Base-by-base conservation (phyloP, 2,888 invertebrate genomes). In the Machimus rusticus region DNA sequence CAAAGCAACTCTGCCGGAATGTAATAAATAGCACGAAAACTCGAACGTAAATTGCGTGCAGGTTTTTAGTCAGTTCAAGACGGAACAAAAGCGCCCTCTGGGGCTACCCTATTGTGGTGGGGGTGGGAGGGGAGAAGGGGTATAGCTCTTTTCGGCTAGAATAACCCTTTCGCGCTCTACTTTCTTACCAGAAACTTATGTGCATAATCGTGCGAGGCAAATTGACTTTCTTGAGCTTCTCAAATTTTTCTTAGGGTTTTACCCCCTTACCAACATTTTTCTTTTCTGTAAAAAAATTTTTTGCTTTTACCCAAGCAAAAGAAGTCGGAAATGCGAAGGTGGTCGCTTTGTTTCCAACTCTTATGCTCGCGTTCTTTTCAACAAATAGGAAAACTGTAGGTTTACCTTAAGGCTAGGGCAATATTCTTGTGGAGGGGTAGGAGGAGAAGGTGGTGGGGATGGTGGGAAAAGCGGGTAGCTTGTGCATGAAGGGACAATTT, bases 41-140 rank as follows among this genome's bases (percentile, higher is more conserved):
- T 78, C 78, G 23, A 43, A 78, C 43, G 78, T 78, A 78, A 78
- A 78, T 78, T 78, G 78, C 78, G 78, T 78, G 43, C 43, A 43
- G 39, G 23, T 78, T 78, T 37, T 66, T 66, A 23, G 66, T 66
- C 23, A 66, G 66, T 12, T 19, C 12, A 66, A 66, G 66, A 23
- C 14, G 28, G 9, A 66, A 66, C 23, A 28, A 66, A 66, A 23
- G 23, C 19, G n/a, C 28, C 66, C 23, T 28, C 12, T 2, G 16
- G 57, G 12, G 28, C 66, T 9, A 12, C 0, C 28, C 28, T 23
- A 2, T 66, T 0, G 23, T 66, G 55, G 55, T 1, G 19, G 2
- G n/a, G n/a, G n/a, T 19, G 8, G 55, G 55, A 19, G 55, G 19
- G 28, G 66, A 19, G 19, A 19, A 3, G 2, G n/a, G 57, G 4